Conservation (phyloP, 1,140 invertebrate genomes). For the Thalassaphorura encarpata region DNA sequence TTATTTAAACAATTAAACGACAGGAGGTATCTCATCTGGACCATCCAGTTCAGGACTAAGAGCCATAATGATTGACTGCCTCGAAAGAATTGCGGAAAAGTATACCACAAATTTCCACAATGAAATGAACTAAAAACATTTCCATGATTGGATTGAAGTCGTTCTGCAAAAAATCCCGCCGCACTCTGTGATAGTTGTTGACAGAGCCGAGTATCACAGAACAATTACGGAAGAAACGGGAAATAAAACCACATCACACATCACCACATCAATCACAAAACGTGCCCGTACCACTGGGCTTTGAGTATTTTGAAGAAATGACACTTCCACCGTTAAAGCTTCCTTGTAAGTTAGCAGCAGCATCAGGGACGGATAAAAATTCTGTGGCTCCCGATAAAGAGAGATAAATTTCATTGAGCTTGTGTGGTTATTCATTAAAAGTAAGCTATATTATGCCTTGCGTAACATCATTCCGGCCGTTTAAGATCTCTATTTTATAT, state of each 20-base stretch:
- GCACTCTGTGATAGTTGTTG: neutral
- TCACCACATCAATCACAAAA: neutral
- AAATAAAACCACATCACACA: neutral
- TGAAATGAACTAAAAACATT: neutral
- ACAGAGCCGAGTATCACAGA: constrained; percentile 2
- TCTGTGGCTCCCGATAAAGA: neutral
- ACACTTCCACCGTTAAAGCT: neutral
- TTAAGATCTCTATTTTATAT: neutral
- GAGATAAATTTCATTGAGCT: constrained; percentile 2
- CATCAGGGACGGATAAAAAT: neutral
- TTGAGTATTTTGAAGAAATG: neutral
- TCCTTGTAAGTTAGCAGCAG: neutral
- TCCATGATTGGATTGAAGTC: neutral
- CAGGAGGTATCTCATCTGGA: neutral
- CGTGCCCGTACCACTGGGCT: neutral
- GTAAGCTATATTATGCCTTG: too few species aligned
- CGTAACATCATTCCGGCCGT: too few species aligned
- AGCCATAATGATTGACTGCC: neutral
- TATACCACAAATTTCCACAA: neutral
- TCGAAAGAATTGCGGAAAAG: neutral
- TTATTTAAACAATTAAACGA: too few species aligned
- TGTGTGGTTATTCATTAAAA: neutral
- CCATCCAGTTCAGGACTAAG: neutral
- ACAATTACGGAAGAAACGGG: neutral
- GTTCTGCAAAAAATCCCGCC: constrained; percentile 1